These are phyloP conservation scores for Dermatemys mawii DNA, from an alignment of 2,113 vertebrate species.

Conservation along the genomic window DNA sequence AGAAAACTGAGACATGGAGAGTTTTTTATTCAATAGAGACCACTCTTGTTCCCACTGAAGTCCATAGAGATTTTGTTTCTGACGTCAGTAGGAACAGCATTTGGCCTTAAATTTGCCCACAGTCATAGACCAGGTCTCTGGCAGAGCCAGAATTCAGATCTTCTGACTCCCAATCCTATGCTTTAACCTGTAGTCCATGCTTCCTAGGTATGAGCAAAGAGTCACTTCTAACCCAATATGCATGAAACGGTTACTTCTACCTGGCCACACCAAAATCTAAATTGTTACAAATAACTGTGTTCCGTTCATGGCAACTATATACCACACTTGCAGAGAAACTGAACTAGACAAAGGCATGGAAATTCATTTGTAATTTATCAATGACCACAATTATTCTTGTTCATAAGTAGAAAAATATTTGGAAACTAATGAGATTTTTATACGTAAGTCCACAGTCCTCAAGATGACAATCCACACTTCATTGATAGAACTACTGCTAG, in stretches of 20 bases:
- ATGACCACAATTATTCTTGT: background rate
- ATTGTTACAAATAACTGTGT: background rate
- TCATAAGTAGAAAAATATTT: background rate
- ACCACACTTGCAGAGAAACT: background rate
- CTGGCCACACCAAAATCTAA: background rate
- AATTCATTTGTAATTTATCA: background rate
- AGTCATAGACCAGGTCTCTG: background rate
- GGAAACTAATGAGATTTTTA: background rate
- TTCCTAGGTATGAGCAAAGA: background rate
- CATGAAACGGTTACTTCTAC: background rate
- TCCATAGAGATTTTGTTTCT: background rate
- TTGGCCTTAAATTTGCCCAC: background rate
- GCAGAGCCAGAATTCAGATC: background rate
- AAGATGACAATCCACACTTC: background rate
- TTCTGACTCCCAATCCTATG: background rate
- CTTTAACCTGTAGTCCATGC: background rate
- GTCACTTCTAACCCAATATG: background rate
- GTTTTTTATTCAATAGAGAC: no score
- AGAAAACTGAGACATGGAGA: background rate
- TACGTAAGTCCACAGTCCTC: background rate
- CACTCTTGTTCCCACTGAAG: background rate
- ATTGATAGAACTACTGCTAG: background rate
- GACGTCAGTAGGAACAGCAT: background rate
- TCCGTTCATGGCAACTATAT: background rate
- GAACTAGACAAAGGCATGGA: background rate